Base-by-base conservation (phyloP, 1,140 invertebrate species). In the Gryon sp. region DNA sequence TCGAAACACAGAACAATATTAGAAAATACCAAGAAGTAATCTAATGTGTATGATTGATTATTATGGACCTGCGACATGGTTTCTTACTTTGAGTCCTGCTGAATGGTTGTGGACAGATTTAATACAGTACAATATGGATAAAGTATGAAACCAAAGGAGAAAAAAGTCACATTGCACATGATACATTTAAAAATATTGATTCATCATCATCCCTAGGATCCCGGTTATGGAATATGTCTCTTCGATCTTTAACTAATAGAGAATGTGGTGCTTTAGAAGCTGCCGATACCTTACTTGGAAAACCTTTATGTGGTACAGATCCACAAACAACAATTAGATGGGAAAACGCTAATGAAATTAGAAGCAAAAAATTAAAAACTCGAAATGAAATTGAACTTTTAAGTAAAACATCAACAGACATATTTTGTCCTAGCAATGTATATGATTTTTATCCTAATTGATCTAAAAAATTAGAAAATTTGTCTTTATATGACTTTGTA, bases 281-380 rank as follows among this genome's bases (percentile, higher is more conserved):
- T n/a, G n/a, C n/a, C n/a, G n/a, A n/a, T n/a, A n/a, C n/a, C n/a
- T n/a, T n/a, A n/a, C n/a, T n/a, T n/a, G n/a, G 77, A 4, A 76
- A 70, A 52, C 43, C 79, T 14, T 26, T 82, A 3, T 70, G 70
- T 52, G 76, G 70, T 4, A 82, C 80, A 7, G 82, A 82, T 76
- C 36, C 69, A 0, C n/a, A n/a, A n/a, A n/a, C n/a, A n/a, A n/a
- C n/a, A n/a, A n/a, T n/a, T n/a, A n/a, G n/a, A n/a, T n/a, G 80
- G 79, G 18, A 82, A 22, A 76, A 82, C 53, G 76, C 79, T 1
- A 78, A 70, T 22, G 69, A 74, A 46, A 60, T 41, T 12, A 40
- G 66, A 52, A 79, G 38, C 34, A 14, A 46, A 26, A 57, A 50
- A 60, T 11, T 76, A 0, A 73, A 77, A 53, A 18, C 55, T 8